Evolutionary conservation across 2,888 invertebrate species (phyloP).

Genomic region (Orthosia gothica): DNA sequence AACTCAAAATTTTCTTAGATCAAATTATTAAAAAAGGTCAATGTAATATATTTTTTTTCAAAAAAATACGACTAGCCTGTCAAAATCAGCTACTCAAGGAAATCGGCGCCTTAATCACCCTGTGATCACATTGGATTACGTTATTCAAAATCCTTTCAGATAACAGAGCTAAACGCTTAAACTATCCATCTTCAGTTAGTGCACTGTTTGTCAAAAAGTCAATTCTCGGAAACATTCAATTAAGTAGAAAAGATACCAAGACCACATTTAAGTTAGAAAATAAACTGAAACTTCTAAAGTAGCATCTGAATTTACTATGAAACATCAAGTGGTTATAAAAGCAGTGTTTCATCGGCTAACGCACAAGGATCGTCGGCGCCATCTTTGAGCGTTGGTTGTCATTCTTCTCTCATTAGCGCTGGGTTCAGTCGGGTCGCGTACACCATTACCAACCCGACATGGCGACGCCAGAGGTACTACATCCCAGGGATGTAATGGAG

Average conservation of each 20-base stretch:
- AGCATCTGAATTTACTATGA: conserved; percentile 10
- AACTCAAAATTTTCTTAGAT: no score
- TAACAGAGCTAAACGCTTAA: no score
- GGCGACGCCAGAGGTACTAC: conserved; percentile 48
- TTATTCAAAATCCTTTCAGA: not conserved
- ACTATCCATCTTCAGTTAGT: not conserved
- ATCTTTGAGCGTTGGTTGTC: conserved; percentile 24
- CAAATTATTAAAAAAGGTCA: no score
- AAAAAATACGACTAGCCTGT: no score
- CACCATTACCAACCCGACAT: conserved; percentile 62
- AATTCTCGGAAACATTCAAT: not conserved
- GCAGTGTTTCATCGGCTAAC: conserved; percentile 23
- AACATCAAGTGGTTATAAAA: conserved; percentile 41
- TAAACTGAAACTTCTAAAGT: conserved; percentile 12
- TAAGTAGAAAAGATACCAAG: not conserved
- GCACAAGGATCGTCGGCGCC: conserved; percentile 54
- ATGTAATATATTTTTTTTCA: no score
- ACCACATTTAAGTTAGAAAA: conserved; percentile 15
- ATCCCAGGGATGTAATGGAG: no score
- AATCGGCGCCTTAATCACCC: no score
- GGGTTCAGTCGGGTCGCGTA: conserved; percentile 59
- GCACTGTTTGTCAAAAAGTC: not conserved
- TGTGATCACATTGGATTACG: no score
- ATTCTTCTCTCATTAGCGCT: conserved; percentile 69
- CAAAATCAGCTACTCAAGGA: no score